These are phyloP conservation scores for Euproctis similis DNA, from an alignment of 2,888 invertebrate genomes.

Conservation along the genomic window DNA sequence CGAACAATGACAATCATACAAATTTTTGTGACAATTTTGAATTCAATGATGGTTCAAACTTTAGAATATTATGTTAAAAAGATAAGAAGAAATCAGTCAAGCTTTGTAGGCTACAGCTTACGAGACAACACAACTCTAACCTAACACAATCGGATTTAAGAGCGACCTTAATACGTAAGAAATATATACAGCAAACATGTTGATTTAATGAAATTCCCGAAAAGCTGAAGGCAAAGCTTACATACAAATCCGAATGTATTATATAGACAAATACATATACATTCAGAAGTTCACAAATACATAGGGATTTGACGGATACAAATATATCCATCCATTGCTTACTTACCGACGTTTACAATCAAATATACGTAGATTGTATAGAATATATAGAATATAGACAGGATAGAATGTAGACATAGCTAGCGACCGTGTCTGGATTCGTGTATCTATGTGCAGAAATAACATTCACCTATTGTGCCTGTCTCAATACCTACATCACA, in stretches of 20 bases:
- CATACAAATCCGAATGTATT: constrained; percentile 1
- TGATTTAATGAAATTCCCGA: not conserved
- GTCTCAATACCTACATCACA: constrained; percentile 41
- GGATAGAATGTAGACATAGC: constrained; percentile 19
- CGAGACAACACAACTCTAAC: too few species aligned
- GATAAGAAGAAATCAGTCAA: too few species aligned
- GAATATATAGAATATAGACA: too few species aligned
- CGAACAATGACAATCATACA: too few species aligned
- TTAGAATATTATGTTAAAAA: too few species aligned
- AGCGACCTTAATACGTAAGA: too few species aligned
- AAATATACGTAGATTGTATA: constrained; percentile 22
- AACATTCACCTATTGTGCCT: constrained; percentile 63
- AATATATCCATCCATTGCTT: constrained; percentile 15
- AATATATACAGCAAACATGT: too few species aligned
- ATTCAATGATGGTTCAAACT: too few species aligned
- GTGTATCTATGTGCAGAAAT: constrained; percentile 55
- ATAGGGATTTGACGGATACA: constrained; percentile 8
- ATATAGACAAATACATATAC: constrained; percentile 7
- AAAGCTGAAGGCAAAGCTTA: not conserved
- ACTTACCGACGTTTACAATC: constrained; percentile 21
- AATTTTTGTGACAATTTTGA: too few species aligned
- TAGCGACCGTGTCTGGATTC: constrained; percentile 36
- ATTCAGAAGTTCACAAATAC: constrained; percentile 4
- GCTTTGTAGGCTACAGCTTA: too few species aligned
- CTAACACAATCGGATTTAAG: too few species aligned